Evolutionary conservation across 2,113 vertebrate genomes (phyloP).

Genomic region (Prunella himalayana): DNA sequence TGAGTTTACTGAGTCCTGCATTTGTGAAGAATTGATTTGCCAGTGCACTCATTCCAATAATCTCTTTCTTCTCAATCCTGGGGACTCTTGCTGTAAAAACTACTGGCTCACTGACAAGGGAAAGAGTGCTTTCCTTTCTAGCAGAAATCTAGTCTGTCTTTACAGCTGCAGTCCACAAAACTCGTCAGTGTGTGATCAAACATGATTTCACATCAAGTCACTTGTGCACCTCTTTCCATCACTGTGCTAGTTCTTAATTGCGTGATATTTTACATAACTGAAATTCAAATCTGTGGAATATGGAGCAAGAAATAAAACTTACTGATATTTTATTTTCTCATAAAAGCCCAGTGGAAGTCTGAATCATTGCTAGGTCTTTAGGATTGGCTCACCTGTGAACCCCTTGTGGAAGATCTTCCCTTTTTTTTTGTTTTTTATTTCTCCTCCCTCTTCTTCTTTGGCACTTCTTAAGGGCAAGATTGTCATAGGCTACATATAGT

Average conservation of each 20-base stretch:
- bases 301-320: neutral
- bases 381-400: neutral
- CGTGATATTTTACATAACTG: neutral
- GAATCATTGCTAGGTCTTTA: neutral
- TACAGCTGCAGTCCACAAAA: neutral
- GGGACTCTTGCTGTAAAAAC: neutral
- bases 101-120: neutral
- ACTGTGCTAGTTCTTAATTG: neutral
- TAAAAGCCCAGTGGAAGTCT: neutral
- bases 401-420: neutral
- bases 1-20: neutral
- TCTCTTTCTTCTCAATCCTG: neutral
- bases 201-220: neutral
- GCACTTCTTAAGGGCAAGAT: neutral
- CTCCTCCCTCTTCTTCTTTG: neutral
- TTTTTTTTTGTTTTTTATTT: neutral
- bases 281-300: neutral
- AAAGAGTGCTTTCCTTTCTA: neutral
- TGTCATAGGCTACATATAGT: neutral
- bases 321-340: neutral
- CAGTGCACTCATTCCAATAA: neutral
- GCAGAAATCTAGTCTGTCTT: neutral
- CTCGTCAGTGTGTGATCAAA: neutral
- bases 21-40: neutral
- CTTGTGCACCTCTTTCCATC: neutral